Conservation (phyloP, 2,113 vertebrate species). For the Dendropsophus ebraccatus region DNA sequence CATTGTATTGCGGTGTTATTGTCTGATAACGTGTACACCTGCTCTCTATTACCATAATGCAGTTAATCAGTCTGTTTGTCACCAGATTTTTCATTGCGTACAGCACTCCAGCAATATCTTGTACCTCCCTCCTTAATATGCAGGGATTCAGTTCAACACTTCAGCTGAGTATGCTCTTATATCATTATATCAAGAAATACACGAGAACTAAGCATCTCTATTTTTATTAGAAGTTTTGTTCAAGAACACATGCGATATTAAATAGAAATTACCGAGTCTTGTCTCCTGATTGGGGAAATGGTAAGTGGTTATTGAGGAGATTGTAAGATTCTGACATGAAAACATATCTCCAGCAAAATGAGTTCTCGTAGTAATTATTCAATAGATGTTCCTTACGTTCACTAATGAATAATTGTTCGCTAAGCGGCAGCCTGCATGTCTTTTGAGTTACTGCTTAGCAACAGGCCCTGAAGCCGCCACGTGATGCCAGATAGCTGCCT, state of each 20-base stretch:
- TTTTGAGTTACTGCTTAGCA: background rate
- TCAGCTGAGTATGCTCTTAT: conserved; percentile 5
- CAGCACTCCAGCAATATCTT: background rate
- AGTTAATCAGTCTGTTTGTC: conserved; percentile 51
- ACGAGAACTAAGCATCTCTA: conserved; percentile 16
- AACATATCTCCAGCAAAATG: background rate
- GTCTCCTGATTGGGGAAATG: background rate
- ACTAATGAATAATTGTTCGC: background rate
- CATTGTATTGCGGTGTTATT: conserved; percentile 40
- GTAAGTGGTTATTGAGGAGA: background rate
- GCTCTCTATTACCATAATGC: conserved; percentile 38
- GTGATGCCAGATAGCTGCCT: background rate
- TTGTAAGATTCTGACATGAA: background rate
- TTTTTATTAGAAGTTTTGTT: conserved; percentile 35
- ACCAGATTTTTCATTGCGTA: conserved; percentile 23
- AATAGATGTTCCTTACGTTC: background rate
- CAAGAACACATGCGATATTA: background rate
- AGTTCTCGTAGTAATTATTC: background rate
- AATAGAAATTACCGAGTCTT: background rate
- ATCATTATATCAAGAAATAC: conserved; percentile 30
- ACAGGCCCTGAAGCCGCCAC: background rate
- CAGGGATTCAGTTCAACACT: conserved; percentile 46
- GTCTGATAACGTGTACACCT: conserved; percentile 40
- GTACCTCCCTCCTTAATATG: conserved; percentile 28
- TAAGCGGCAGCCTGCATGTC: no score